Evolutionary conservation across 2,113 vertebrate genomes (phyloP).

Genomic region (Myocastor coypus): DNA sequence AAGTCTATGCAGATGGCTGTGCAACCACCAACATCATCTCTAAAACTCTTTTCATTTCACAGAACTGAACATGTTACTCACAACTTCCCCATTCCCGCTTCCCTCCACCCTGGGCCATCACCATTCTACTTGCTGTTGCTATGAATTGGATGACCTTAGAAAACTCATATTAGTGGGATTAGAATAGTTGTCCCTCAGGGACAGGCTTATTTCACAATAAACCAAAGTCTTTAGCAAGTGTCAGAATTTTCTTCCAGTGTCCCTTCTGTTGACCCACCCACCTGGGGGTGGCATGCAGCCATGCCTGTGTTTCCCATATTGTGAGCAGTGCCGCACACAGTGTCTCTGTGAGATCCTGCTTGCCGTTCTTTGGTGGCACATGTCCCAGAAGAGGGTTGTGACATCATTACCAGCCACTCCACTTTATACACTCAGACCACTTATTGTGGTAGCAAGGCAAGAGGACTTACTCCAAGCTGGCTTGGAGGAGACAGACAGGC

Average conservation of each 20-base stretch:
- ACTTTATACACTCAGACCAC: neutral
- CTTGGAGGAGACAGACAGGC: neutral
- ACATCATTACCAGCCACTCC: neutral
- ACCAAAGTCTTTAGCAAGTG: neutral
- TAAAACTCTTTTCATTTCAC: neutral
- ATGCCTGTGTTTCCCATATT: neutral
- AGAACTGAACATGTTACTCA: neutral
- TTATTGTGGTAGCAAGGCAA: neutral
- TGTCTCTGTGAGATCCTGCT: neutral
- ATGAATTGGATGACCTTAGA: neutral
- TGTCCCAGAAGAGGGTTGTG: neutral
- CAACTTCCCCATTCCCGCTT: neutral
- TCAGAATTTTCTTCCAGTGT: neutral
- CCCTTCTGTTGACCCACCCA: neutral
- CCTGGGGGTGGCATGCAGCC: neutral
- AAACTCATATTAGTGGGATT: neutral
- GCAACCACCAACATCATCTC: neutral
- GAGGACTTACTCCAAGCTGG: neutral
- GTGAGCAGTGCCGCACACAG: neutral
- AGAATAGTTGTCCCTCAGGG: neutral
- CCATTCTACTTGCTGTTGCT: neutral
- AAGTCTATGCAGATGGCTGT: neutral
- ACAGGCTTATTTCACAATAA: neutral
- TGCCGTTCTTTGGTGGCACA: too few species aligned
- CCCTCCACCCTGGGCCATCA: neutral